These are phyloP conservation scores for Apis dorsata DNA, from an alignment of 1,140 invertebrate genomes.

Conservation along the genomic window DNA sequence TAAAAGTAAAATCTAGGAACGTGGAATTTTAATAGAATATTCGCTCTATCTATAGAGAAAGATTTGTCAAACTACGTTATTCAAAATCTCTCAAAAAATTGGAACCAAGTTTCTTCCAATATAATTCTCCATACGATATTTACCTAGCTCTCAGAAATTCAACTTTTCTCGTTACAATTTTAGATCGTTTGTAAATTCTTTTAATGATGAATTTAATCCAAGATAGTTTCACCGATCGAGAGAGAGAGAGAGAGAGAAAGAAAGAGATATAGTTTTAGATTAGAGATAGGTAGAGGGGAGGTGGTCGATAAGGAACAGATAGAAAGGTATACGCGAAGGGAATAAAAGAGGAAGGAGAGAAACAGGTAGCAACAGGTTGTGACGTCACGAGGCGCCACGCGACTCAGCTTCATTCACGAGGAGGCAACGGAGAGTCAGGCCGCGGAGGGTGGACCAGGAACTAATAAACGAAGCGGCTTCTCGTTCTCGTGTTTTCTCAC, in stretches of 20 bases:
- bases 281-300: background rate
- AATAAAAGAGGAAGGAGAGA: conserved; percentile 46
- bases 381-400: conserved; percentile 74
- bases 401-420: conserved; percentile 75
- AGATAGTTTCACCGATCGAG: background rate
- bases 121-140: too few relatives aligned
- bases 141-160: too few relatives aligned
- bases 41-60: too few relatives aligned
- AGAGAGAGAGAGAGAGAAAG: background rate
- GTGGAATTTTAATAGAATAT: too few relatives aligned
- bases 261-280: background rate
- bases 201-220: background rate
- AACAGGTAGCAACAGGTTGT: conserved; percentile 76
- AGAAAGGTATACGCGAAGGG: background rate
- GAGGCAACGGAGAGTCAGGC: conserved; percentile 12
- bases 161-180: too few relatives aligned
- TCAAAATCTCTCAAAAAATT: too few relatives aligned
- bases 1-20: background rate
- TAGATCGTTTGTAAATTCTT: background rate
- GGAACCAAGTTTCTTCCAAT: too few relatives aligned
- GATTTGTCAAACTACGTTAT: too few relatives aligned
- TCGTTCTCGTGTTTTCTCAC: conserved; percentile 61
- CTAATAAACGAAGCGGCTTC: conserved; percentile 53
- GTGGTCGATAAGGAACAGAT: conserved; percentile 26
- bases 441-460: conserved; percentile 64